These are phyloP conservation scores for Elaphurus davidianus DNA, from an alignment of 2,113 vertebrate genomes.

Conservation along the genomic window DNA sequence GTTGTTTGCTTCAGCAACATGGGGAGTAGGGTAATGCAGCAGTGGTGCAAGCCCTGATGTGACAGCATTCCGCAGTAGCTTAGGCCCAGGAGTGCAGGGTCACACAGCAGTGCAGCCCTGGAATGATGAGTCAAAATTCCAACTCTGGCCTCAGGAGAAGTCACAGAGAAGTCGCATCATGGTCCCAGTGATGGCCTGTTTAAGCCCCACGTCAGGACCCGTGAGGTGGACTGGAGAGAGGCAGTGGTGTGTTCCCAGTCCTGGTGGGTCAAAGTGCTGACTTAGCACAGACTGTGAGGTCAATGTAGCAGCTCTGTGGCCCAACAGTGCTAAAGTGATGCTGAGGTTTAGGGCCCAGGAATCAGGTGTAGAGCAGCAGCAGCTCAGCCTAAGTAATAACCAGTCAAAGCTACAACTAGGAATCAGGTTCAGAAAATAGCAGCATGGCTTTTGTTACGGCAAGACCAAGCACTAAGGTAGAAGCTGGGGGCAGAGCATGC, in stretches of 20 bases:
- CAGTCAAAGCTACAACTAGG: neutral
- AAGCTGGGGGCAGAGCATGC: neutral
- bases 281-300: too few relatives aligned
- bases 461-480: neutral
- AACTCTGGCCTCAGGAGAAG: neutral
- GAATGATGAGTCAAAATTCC: neutral
- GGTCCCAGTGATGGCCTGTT: neutral
- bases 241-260: neutral
- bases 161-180: neutral
- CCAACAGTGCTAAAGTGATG: neutral
- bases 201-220: neutral
- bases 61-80: accelerated
- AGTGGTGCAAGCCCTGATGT: neutral
- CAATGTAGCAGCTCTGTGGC: neutral
- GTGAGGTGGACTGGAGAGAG: neutral
- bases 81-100: neutral
- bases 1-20: neutral
- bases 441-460: neutral
- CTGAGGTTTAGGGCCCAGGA: neutral
- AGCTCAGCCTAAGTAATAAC: neutral
- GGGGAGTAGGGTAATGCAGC: neutral
- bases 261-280: neutral
- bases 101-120: neutral
- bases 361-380: neutral
- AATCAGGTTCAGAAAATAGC: neutral